Percentiles rank a stretch among this genome's conserved stretches.
Conservation (phyloP, 1,140 invertebrate genomes). For the Zophobas morio region DNA sequence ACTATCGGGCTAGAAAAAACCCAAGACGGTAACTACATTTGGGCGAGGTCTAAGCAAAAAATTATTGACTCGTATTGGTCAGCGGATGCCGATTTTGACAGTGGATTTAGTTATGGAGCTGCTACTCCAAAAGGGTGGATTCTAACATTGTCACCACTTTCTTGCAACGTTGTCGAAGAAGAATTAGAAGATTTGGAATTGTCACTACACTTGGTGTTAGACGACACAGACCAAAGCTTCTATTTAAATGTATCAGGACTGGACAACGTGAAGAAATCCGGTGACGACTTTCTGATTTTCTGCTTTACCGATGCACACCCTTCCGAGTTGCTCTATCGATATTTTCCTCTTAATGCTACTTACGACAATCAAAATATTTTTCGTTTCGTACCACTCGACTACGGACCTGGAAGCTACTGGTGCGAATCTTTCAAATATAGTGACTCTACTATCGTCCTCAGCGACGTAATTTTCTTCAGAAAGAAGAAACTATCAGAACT, state of each 20-base stretch:
- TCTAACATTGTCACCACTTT: not conserved
- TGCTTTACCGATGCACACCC: constrained; percentile 17
- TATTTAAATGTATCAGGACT: not conserved
- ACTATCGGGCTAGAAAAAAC: constrained; percentile 10
- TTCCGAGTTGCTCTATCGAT: not conserved
- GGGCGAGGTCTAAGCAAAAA: constrained; percentile 30
- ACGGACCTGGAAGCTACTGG: constrained; percentile 48
- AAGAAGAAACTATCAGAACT: not conserved
- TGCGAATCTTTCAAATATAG: constrained; percentile 43
- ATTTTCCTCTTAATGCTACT: not conserved
- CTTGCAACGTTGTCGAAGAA: constrained; percentile 20
- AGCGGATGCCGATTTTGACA: constrained; percentile 24
- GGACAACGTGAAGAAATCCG: not conserved
- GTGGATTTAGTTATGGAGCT: constrained; percentile 23
- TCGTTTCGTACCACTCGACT: not conserved
- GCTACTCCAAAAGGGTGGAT: constrained; percentile 18
- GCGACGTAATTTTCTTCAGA: constrained; percentile 17
- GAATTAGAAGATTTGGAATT: not conserved
- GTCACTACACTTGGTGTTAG: constrained; percentile 6
- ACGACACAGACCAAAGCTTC: not conserved
- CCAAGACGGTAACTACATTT: not conserved
- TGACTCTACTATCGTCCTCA: constrained; percentile 2
- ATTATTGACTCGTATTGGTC: constrained; percentile 38
- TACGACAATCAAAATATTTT: not conserved
- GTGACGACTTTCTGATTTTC: not conserved